Conservation (phyloP, 2,797 vertebrate species). For the Coluber constrictor region DNA sequence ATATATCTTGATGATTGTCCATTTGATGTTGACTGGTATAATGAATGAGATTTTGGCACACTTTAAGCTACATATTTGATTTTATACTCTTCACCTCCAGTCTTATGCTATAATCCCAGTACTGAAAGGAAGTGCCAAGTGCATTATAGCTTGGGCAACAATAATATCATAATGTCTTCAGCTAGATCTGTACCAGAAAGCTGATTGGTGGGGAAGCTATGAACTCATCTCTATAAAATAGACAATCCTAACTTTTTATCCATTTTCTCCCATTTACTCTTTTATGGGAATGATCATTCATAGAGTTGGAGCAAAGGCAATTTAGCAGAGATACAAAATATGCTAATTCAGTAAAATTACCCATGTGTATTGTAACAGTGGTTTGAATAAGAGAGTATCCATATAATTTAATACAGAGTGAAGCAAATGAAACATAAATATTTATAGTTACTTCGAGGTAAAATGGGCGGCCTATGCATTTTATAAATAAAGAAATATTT, state of each 20-base stretch:
- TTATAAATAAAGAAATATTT: neutral
- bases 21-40: neutral
- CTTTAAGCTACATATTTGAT: neutral
- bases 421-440: neutral
- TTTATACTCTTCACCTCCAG: neutral
- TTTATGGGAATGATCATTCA: neutral
- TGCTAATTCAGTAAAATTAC: neutral
- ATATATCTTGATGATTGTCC: neutral
- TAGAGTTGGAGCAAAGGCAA: neutral
- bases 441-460: neutral
- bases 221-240: neutral
- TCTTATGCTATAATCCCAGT: neutral
- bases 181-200: neutral
- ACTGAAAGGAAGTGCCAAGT: neutral
- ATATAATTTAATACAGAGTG: neutral
- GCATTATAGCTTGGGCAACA: neutral
- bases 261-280: neutral
- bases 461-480: neutral
- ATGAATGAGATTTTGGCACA: neutral
- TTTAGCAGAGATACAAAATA: neutral
- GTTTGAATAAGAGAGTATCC: neutral
- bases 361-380: neutral
- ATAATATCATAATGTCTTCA: neutral
- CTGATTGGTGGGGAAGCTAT: neutral
- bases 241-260: neutral